Evolutionary conservation across 2,797 vertebrate genomes (phyloP).

Genomic region (Buceros bicornis): DNA sequence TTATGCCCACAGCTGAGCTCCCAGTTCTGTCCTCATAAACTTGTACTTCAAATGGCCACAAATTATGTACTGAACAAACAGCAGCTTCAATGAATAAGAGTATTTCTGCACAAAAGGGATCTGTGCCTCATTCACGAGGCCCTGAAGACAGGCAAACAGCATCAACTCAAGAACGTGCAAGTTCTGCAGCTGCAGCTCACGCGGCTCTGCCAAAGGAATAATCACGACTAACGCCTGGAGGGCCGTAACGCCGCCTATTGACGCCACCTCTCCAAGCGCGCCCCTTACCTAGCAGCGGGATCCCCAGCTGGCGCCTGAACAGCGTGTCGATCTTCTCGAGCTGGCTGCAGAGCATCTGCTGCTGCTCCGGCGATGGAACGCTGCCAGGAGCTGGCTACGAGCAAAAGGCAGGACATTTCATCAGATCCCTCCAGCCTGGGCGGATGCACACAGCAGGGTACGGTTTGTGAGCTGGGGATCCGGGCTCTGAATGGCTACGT

Average conservation of each 20-base stretch:
- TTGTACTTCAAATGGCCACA: background rate
- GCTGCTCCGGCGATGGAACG: conserved; percentile 87
- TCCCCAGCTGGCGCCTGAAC: conserved; percentile 92
- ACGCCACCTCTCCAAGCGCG: background rate
- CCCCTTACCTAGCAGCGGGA: conserved; percentile 91
- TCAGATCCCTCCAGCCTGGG: background rate
- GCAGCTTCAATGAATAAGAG: background rate
- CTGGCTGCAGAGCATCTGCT: conserved; percentile 89
- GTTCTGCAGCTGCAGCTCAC: background rate
- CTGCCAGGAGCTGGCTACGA: conserved; percentile 90
- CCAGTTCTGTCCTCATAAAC: background rate
- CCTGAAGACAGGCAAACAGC: background rate
- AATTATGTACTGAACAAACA: background rate
- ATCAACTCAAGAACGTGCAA: fast-evolving
- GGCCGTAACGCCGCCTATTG: fast-evolving
- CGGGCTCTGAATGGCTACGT: background rate
- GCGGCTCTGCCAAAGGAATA: background rate
- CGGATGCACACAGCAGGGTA: background rate
- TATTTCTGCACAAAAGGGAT: background rate
- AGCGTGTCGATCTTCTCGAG: conserved; percentile 92
- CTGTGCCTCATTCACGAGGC: background rate
- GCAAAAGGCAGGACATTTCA: background rate
- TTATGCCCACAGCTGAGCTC: background rate
- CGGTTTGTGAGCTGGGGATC: background rate
- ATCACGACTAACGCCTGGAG: background rate